Conservation (phyloP, 2,888 invertebrate genomes). For the Clitarchus hookeri region DNA sequence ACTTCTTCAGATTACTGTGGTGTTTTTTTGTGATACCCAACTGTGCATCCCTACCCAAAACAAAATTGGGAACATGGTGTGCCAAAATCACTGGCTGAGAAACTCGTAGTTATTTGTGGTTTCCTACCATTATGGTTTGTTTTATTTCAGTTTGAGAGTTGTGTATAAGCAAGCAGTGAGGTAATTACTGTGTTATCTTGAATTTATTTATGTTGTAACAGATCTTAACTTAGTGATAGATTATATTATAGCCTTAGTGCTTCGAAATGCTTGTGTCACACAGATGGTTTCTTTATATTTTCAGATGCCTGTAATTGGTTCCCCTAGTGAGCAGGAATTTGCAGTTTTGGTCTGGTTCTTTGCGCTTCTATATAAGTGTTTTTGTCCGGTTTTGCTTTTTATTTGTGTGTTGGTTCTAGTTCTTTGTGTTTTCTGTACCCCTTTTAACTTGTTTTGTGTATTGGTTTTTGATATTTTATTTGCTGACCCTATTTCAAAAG, state of each 20-base stretch:
- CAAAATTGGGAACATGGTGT: too few species aligned
- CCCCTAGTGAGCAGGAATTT: slow-evolving; percentile 46
- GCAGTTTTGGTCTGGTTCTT: slow-evolving; percentile 43
- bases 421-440: not conserved
- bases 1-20: too few species aligned
- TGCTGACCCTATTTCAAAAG: not conserved
- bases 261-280: not conserved
- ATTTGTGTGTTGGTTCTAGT: slow-evolving; percentile 6
- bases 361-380: not conserved
- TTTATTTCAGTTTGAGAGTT: too few species aligned
- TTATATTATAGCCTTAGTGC: not conserved
- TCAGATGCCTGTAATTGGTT: slow-evolving; percentile 47
- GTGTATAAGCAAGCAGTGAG: too few species aligned
- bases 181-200: too few species aligned
- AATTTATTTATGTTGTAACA: too few species aligned
- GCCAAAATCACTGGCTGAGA: too few species aligned
- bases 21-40: too few species aligned
- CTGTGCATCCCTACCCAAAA: too few species aligned
- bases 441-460: not conserved
- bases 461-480: not conserved
- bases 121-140: too few species aligned
- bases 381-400: not conserved
- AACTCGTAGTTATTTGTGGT: too few species aligned
- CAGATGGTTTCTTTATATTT: slow-evolving; percentile 38
- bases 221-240: too few species aligned